phyloP scores from a whole-genome alignment of 2,113 vertebrate genomes.

The Holacanthus passer region DNA sequence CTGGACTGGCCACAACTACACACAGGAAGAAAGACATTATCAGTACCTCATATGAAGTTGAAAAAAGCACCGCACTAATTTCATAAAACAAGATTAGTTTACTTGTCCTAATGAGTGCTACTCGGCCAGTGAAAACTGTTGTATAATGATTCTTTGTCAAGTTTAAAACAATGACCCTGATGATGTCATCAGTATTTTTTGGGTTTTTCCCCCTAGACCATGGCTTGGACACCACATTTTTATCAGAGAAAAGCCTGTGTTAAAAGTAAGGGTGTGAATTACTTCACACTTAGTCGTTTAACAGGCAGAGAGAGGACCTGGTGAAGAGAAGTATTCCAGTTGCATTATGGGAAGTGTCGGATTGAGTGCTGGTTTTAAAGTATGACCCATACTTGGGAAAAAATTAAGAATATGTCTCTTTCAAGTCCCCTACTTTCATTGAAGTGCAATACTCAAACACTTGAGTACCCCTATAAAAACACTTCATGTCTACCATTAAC shows the following conservation, averaged over 20 bases:
- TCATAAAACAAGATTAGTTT: background rate
- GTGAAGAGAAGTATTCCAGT: background rate
- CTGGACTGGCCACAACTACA: slow-evolving; percentile 92
- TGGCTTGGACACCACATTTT: too few species aligned
- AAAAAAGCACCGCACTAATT: background rate
- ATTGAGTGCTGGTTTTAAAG: background rate
- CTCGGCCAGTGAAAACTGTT: background rate
- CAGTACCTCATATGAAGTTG: background rate
- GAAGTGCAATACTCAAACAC: background rate
- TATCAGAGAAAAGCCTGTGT: too few species aligned
- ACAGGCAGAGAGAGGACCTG: background rate
- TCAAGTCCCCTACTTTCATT: background rate
- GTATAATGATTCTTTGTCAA: background rate
- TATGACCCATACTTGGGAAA: background rate
- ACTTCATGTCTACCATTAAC: too few species aligned
- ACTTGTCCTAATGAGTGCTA: background rate
- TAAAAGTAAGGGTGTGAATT: too few species aligned
- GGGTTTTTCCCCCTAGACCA: too few species aligned
- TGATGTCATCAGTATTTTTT: background rate
- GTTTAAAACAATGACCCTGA: background rate
- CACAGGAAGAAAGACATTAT: background rate
- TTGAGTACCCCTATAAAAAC: background rate
- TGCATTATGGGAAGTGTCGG: background rate
- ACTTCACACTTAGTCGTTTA: too few species aligned
- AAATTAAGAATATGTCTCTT: background rate